Base-by-base conservation (phyloP, 2,888 invertebrate genomes). In the Blera fallax region DNA sequence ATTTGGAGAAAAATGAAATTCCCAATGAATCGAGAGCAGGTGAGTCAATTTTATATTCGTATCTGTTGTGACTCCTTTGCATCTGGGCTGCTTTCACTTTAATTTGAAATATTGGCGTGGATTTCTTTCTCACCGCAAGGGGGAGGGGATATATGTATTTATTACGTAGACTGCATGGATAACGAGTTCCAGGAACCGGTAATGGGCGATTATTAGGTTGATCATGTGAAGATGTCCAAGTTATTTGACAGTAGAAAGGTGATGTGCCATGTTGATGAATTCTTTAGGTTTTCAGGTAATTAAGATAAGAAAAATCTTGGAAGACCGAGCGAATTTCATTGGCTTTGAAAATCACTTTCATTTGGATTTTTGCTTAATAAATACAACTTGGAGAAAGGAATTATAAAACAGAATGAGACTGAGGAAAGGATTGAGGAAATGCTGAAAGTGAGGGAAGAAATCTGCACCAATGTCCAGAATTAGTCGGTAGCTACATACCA, bases 21-120 rank as follows among this genome's bases (percentile, higher is more conserved):
- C 88, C 89, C 2, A 89, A 88, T 18, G 88, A 89, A 74, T 89
- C 88, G 3, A 88, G 90, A 87, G 87, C 88, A 83, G 90, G 90
- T 90, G 88, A 89, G 88, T 87, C 37, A 54, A 76, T 65, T 69
- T 50, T 24, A 24, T 56, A 60, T 56, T 10, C n/a, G 16, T 48
- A 37, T 74, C 40, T 73, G 14, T 16, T 14, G 21, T 34, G n/a
- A 11, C 50, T 34, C 32, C 43, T 74, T 62, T 67, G 65, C 40
- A 70, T 70, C 65, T 72, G 72, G 27, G 64, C 54, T 78, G 79
- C 81, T 85, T 85, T 85, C 85, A 81, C 81, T 84, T 84, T 64
- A 64, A 43, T 65, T 65, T 56, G 48, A 11, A 34, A 54, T 60
- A 48, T 70, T 14, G 27, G 62, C 32, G 14, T 40, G 60, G 62